phyloP scores from a whole-genome alignment of 2,797 vertebrate species.

The Hippocampus kuda region DNA sequence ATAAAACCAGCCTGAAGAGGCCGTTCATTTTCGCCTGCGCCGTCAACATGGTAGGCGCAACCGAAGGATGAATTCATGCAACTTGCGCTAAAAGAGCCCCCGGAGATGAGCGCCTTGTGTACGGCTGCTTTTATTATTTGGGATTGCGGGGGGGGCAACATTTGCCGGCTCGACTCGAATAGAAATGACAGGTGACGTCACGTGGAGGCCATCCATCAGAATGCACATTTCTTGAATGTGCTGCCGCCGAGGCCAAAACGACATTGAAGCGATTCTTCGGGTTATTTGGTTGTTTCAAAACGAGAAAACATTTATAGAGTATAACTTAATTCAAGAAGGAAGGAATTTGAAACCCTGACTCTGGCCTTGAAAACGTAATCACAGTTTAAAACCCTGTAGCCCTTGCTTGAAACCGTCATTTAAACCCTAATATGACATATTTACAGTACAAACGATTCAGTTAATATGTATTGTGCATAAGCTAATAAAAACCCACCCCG shows the following conservation, averaged over 20 bases:
- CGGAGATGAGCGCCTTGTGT: background rate
- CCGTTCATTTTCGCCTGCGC: constrained; percentile 60
- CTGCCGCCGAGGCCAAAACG: too few relatives aligned
- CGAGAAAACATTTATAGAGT: too few relatives aligned
- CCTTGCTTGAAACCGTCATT: too few relatives aligned
- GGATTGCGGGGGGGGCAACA: background rate
- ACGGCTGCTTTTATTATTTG: background rate
- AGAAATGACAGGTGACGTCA: background rate
- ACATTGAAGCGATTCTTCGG: too few relatives aligned
- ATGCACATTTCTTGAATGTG: background rate
- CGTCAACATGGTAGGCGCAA: constrained; percentile 56
- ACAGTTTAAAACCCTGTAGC: too few relatives aligned
- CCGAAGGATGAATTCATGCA: background rate
- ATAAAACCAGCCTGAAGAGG: constrained; percentile 61
- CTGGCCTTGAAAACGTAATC: too few relatives aligned
- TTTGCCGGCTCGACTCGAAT: background rate
- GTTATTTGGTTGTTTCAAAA: too few relatives aligned
- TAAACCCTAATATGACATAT: too few relatives aligned
- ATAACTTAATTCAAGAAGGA: too few relatives aligned
- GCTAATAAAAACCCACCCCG: background rate
- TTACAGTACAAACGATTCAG: too few relatives aligned
- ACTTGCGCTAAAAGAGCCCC: constrained; percentile 15
- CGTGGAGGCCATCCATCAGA: background rate
- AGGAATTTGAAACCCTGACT: too few relatives aligned
- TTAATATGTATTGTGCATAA: too few relatives aligned